These are phyloP conservation scores for Toxotes lorentzi DNA, from an alignment of 2,797 vertebrate genomes.

Conservation along the genomic window DNA sequence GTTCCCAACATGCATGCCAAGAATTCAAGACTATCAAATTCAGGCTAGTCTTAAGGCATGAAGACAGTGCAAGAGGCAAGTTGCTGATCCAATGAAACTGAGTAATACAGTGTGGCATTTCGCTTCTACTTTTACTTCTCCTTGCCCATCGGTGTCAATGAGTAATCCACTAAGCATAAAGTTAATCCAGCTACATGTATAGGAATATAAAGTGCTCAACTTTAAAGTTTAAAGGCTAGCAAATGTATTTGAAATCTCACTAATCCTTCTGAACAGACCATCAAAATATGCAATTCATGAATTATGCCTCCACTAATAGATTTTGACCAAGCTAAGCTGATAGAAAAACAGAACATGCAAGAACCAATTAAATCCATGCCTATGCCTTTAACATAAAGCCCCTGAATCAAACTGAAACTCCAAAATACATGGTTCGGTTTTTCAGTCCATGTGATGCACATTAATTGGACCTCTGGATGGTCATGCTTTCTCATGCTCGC, in stretches of 20 bases:
- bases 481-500: background rate
- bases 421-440: background rate
- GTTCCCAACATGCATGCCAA: background rate
- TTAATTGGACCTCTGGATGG: background rate
- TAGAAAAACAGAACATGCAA: background rate
- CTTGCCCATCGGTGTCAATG: background rate
- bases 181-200: background rate
- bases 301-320: background rate
- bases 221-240: background rate
- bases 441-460: background rate
- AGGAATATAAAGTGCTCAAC: background rate
- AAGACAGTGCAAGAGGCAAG: background rate
- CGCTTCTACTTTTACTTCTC: conserved; percentile 12
- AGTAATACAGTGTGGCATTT: background rate
- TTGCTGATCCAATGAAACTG: background rate
- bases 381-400: background rate
- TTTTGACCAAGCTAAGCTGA: background rate
- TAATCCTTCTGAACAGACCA: background rate
- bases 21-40: background rate
- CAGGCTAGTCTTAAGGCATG: background rate
- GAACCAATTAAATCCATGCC: background rate
- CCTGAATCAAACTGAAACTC: background rate
- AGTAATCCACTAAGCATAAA: background rate
- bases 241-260: background rate
- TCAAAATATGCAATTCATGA: background rate